Evolutionary conservation across 2,888 invertebrate genomes (phyloP).

Genomic region (Pyrocoelia pectoralis): DNA sequence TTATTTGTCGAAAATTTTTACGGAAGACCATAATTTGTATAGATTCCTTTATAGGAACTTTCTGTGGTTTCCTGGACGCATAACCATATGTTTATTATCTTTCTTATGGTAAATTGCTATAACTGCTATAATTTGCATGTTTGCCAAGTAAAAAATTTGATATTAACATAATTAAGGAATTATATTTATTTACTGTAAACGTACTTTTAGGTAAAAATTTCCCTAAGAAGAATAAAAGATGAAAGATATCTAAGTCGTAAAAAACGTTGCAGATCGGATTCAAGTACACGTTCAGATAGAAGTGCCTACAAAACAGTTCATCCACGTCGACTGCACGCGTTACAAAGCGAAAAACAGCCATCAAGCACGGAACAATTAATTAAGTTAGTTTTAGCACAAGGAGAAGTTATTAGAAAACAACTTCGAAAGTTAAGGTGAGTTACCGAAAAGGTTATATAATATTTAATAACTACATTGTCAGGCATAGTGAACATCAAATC

Average conservation of each 20-base stretch:
- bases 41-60: too few relatives aligned
- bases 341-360: slow-evolving; percentile 58
- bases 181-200: too few relatives aligned
- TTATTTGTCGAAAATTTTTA: too few relatives aligned
- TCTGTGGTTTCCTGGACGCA: too few relatives aligned
- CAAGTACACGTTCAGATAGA: slow-evolving; percentile 54
- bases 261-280: slow-evolving; percentile 54
- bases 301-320: slow-evolving; percentile 59
- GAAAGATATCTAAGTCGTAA: slow-evolving; percentile 49
- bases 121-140: too few relatives aligned
- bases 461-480: slow-evolving; percentile 39
- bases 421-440: slow-evolving; percentile 58
- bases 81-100: too few relatives aligned
- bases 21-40: too few relatives aligned
- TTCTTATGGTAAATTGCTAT: too few relatives aligned
- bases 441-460: neutral
- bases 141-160: too few relatives aligned
- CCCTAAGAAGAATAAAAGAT: slow-evolving; percentile 56
- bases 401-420: slow-evolving; percentile 65
- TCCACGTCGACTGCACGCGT: slow-evolving; percentile 57
- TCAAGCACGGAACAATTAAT: slow-evolving; percentile 62
- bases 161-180: neutral
- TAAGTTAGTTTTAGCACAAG: slow-evolving; percentile 67
- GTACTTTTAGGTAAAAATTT: slow-evolving; percentile 57
- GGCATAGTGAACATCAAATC: slow-evolving; percentile 74